These are phyloP conservation scores for Istiophorus platypterus DNA, from an alignment of 2,113 vertebrate species.

Conservation along the genomic window DNA sequence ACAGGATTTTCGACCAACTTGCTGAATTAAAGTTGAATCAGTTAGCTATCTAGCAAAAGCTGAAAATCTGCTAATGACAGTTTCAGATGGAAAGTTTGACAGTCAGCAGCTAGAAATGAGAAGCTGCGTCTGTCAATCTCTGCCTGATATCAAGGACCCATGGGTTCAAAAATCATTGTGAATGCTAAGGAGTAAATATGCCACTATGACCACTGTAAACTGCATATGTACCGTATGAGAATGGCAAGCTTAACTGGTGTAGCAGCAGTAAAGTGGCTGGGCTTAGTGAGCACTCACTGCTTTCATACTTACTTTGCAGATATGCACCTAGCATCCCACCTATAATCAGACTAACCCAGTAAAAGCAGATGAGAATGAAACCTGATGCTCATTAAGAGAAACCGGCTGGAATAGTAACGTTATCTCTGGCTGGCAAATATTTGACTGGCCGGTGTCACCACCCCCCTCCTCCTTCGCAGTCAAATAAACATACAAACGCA, in stretches of 20 bases:
- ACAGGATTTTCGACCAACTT: too few species aligned
- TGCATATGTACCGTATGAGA: too few species aligned
- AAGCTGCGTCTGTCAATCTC: too few species aligned
- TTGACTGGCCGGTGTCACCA: constrained; percentile 8
- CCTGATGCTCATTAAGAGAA: background rate
- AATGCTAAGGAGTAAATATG: too few species aligned
- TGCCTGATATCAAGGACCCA: too few species aligned
- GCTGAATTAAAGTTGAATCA: too few species aligned
- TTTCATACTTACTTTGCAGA: background rate
- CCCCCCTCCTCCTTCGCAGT: background rate
- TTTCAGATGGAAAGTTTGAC: too few species aligned
- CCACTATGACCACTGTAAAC: too few species aligned
- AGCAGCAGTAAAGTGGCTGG: background rate
- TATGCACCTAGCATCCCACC: background rate
- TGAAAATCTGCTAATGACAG: too few species aligned
- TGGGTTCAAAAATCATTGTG: too few species aligned
- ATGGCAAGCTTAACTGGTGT: background rate
- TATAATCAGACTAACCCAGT: background rate
- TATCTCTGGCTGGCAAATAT: constrained; percentile 1
- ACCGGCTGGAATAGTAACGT: background rate
- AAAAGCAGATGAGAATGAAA: background rate
- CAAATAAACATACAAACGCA: constrained; percentile 37
- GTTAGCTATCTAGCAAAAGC: too few species aligned
- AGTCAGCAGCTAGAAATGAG: too few species aligned
- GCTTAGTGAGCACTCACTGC: background rate